Evolutionary conservation across 1,140 invertebrate genomes (phyloP), one percentile per base, ranked within the genome.

Genomic region (Drosophila mojavensis): DNA sequence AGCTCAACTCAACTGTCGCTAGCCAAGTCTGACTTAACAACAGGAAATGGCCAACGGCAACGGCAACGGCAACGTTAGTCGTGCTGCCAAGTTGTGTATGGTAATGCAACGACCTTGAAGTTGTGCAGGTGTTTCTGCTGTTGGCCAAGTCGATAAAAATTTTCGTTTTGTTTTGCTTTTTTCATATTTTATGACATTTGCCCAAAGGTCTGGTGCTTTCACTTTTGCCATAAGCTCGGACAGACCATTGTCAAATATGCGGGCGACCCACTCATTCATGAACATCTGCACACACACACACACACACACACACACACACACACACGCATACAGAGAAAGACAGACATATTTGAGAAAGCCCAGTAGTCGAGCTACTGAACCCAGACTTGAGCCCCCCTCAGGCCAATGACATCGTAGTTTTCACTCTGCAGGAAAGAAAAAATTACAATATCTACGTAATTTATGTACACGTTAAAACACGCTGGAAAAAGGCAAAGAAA

Each of bases 371-470:
- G 71, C 58, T 33, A 67, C 30, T 24, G 30, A 55, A 30, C 64
- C 54, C 72, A 68, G 65, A 41, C 55, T 58, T 26, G 66, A 26
- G 20, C 11, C 50, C 50, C 58, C 73, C 79, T 64, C 62, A 62
- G 82, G 82, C 67, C 83, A 88, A 73, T 86, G 83, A 86, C 82
- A 70, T 77, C 53, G 53, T 41, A 70, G 65, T 86, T 86, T 86
- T 76, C 74, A 72, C 82, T 79, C 78, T 30, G 15, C 47, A 77
- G 48, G 66, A 74, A 59, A 64, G 17, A 74, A 59, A 64, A 55
- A 59, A 41, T 45, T 45, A 60, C 43, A 45, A 59, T 59, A 30
- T 47, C 30, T 59, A 47, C n/a, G 41, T 47, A 60, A 60, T 30
- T 30, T 10, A 47, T 47, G 26, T 24, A 24, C 20, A 24, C 20